phyloP scores from a whole-genome alignment of 2,113 vertebrate species.

The Rhinolophus sinicus region DNA sequence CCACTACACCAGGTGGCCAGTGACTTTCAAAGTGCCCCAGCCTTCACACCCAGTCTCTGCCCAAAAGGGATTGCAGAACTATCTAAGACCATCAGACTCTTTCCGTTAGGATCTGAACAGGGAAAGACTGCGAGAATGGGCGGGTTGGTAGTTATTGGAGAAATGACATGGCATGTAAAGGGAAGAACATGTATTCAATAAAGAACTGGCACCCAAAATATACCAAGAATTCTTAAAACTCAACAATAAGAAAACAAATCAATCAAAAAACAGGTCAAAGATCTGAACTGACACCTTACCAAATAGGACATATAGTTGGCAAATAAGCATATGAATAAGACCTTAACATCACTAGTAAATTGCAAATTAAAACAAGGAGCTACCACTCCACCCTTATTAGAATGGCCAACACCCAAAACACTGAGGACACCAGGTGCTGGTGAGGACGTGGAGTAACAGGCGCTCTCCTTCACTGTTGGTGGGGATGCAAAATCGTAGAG shows the following conservation, averaged over 20 bases:
- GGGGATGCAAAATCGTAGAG: neutral
- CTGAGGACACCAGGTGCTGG: neutral
- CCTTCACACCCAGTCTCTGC: neutral
- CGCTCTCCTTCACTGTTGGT: neutral
- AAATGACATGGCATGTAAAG: too few species aligned
- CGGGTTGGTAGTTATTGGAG: neutral
- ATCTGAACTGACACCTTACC: neutral
- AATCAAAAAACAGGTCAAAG: neutral
- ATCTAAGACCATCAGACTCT: neutral
- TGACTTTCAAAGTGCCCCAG: neutral
- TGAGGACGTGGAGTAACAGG: neutral
- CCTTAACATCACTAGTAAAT: neutral
- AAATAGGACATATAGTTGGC: neutral
- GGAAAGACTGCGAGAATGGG: neutral
- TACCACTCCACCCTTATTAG: too few species aligned
- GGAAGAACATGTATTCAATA: neutral
- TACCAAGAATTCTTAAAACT: neutral
- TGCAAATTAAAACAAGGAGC: neutral
- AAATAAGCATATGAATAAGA: neutral
- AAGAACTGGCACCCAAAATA: neutral
- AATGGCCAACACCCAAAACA: neutral
- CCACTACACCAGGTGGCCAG: too few species aligned
- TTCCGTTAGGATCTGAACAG: neutral
- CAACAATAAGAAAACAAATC: neutral
- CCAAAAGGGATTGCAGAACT: neutral